Percentiles rank a stretch among this genome's conserved stretches.
Conservation (phyloP, 2,113 vertebrate species). For the Chrysemys picta region DNA sequence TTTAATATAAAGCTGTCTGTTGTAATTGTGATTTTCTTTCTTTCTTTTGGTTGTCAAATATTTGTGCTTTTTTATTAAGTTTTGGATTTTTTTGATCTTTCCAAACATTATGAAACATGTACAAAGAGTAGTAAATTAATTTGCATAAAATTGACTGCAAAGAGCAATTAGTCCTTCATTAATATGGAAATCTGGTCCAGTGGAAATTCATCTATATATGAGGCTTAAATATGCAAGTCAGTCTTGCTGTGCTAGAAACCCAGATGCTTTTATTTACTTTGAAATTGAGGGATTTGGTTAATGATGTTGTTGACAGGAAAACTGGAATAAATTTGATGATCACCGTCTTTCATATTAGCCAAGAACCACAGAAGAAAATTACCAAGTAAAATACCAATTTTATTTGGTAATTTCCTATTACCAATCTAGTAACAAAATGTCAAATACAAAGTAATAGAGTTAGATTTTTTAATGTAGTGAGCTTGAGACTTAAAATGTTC, state of each 20-base stretch:
- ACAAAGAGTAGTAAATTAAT: slow-evolving; percentile 79
- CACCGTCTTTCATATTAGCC: slow-evolving; percentile 75
- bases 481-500: slow-evolving; percentile 60
- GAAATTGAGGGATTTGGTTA: slow-evolving; percentile 79
- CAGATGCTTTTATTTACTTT: slow-evolving; percentile 84
- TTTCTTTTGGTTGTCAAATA: slow-evolving; percentile 56
- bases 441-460: slow-evolving; percentile 71
- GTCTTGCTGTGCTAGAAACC: slow-evolving; percentile 74
- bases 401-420: slow-evolving; percentile 75
- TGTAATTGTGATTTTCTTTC: slow-evolving; percentile 68
- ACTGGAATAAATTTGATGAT: slow-evolving; percentile 79
- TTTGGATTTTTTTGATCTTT: slow-evolving; percentile 70
- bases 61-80: slow-evolving; percentile 61
- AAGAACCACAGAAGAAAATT: slow-evolving; percentile 62
- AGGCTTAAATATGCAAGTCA: slow-evolving; percentile 78
- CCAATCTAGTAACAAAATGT: slow-evolving; percentile 71
- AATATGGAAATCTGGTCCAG: slow-evolving; percentile 81
- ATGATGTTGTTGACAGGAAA: slow-evolving; percentile 81
- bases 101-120: slow-evolving; percentile 74
- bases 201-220: slow-evolving; percentile 77
- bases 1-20: slow-evolving; percentile 66
- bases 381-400: slow-evolving; percentile 68
- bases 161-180: slow-evolving; percentile 84
- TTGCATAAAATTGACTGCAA: slow-evolving; percentile 81
- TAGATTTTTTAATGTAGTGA: slow-evolving; percentile 66